Evolutionary conservation across 2,888 invertebrate species (phyloP).

Genomic region (Timandra comae): DNA sequence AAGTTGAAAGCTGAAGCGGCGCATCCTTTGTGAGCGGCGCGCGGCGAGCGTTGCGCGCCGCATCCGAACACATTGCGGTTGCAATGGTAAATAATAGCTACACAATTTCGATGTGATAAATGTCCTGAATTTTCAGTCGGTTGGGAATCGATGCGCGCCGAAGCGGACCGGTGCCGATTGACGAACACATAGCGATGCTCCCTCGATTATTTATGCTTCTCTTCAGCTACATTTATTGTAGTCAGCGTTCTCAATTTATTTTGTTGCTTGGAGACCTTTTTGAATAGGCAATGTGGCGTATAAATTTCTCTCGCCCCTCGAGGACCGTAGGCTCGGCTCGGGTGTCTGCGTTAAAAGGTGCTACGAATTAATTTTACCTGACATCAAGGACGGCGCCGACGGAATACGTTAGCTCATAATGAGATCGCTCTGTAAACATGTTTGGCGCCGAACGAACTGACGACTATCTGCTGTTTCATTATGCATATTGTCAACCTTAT

Average conservation of each 20-base stretch:
- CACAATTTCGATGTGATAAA: slow-evolving; percentile 31
- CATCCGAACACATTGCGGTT: slow-evolving; percentile 15
- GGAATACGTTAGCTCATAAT: slow-evolving; percentile 56
- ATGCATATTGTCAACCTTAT: slow-evolving; percentile 26
- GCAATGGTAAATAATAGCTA: slow-evolving; percentile 15
- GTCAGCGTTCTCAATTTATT: slow-evolving; percentile 53
- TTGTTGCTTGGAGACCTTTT: slow-evolving; percentile 57
- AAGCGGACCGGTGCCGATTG: slow-evolving; percentile 18
- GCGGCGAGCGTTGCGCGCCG: slow-evolving; percentile 1
- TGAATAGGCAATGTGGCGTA: slow-evolving; percentile 69
- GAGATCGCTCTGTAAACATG: slow-evolving; percentile 50
- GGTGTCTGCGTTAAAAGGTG: slow-evolving; percentile 59
- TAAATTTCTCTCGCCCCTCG: slow-evolving; percentile 56
- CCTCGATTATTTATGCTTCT: slow-evolving; percentile 34
- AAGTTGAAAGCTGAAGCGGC: slow-evolving; percentile 9
- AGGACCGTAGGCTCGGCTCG: slow-evolving; percentile 44
- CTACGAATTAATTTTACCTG: slow-evolving; percentile 67
- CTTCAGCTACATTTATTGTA: slow-evolving; percentile 43
- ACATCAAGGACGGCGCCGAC: slow-evolving; percentile 50
- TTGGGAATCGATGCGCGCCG: slow-evolving; percentile 18
- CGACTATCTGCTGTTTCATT: slow-evolving; percentile 32
- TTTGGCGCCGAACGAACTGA: slow-evolving; percentile 32
- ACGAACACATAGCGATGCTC: slow-evolving; percentile 23
- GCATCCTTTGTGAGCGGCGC: slow-evolving; percentile 7
- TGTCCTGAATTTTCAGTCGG: slow-evolving; percentile 25